Evolutionary conservation across 2,888 invertebrate genomes (phyloP).

Genomic region (Ferrisia virgata): DNA sequence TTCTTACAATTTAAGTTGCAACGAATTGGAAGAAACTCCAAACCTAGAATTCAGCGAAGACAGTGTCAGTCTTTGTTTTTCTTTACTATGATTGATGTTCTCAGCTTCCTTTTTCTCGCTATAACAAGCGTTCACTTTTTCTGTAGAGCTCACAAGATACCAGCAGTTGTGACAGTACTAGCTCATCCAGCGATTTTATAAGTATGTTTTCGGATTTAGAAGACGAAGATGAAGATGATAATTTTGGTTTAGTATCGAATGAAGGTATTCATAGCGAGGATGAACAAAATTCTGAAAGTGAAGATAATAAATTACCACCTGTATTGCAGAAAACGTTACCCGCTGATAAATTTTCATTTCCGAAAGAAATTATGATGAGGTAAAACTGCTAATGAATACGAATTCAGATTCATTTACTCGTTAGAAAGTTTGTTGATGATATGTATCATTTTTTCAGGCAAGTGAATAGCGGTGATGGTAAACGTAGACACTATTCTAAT

Average conservation of each 20-base stretch:
- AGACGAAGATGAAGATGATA: neutral
- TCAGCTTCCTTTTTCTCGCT: neutral
- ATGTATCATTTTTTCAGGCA: constrained; percentile 49
- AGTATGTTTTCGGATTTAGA: neutral
- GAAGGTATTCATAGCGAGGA: neutral
- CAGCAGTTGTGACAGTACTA: neutral
- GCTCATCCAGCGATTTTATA: neutral
- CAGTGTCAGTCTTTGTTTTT: neutral
- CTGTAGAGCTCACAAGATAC: neutral
- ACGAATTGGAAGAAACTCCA: neutral
- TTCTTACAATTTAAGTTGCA: neutral
- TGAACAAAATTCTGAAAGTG: constrained; percentile 20
- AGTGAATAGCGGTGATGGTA: constrained; percentile 55
- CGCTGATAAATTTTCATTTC: constrained; percentile 6
- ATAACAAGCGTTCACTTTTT: neutral
- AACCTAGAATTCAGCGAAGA: neutral
- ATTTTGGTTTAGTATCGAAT: neutral
- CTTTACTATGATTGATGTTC: too few relatives aligned
- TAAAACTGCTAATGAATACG: neutral
- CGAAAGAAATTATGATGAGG: constrained; percentile 5
- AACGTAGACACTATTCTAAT: constrained; percentile 60
- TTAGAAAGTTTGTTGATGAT: neutral
- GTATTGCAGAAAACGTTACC: constrained; percentile 35
- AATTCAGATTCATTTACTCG: too few relatives aligned
- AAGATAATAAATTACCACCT: neutral